These are phyloP conservation scores for Cerastis leucographa DNA, from an alignment of 2,888 invertebrate genomes.

Conservation along the genomic window DNA sequence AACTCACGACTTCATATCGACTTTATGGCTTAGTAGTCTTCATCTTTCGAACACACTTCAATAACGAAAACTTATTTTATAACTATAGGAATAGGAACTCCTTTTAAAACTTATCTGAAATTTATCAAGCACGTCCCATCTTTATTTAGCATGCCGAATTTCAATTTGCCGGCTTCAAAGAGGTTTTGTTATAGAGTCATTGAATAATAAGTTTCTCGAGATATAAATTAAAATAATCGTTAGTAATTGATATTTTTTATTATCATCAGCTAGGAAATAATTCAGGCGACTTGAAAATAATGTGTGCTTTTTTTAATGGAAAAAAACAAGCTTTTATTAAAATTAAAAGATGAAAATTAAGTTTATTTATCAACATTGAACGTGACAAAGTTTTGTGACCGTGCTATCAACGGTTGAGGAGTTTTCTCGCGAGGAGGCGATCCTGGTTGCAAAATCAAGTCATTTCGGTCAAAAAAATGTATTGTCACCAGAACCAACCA, in stretches of 20 bases:
- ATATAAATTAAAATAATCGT: conserved; percentile 12
- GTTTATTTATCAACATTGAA: too few species aligned
- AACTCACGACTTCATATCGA: conserved; percentile 36
- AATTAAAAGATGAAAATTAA: too few species aligned
- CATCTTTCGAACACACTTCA: conserved; percentile 35
- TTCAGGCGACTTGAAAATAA: too few species aligned
- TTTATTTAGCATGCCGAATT: conserved; percentile 48
- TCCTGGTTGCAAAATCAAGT: too few species aligned
- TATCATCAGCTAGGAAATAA: not conserved
- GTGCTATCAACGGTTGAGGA: too few species aligned
- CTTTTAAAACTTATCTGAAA: conserved; percentile 42
- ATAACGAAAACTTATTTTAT: conserved; percentile 24
- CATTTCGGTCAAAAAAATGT: too few species aligned
- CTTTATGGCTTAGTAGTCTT: conserved; percentile 41
- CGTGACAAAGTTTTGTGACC: too few species aligned
- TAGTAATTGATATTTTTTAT: too few species aligned
- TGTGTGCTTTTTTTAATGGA: too few species aligned
- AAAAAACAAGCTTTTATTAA: too few species aligned
- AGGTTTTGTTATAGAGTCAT: conserved; percentile 11
- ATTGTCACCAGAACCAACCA: too few species aligned
- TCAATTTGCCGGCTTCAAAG: conserved; percentile 48
- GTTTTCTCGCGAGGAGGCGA: too few species aligned
- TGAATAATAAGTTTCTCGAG: conserved; percentile 28
- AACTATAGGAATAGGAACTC: conserved; percentile 29
- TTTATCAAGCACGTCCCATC: conserved; percentile 54